Conservation (phyloP, 2,888 invertebrate genomes). For the Leucophora obtusa region DNA sequence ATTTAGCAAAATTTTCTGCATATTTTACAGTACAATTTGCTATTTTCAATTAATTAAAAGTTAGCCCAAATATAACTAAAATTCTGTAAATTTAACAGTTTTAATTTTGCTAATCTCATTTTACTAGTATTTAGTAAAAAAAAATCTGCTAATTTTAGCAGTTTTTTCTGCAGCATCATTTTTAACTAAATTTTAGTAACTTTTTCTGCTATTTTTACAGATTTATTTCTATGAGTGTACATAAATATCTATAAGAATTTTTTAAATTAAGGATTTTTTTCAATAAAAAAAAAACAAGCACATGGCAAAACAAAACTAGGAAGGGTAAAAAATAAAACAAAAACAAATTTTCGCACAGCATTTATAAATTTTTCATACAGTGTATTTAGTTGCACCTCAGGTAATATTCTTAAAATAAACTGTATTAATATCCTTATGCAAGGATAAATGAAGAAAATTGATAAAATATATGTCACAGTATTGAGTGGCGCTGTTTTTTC, state of each 20-base stretch:
- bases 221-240: too few relatives aligned
- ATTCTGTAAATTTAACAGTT: too few relatives aligned
- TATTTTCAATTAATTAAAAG: too few relatives aligned
- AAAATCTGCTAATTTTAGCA: too few relatives aligned
- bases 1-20: too few relatives aligned
- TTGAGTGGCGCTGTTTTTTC: background rate
- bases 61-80: too few relatives aligned
- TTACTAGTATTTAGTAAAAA: too few relatives aligned
- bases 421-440: constrained; percentile 10
- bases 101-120: too few relatives aligned
- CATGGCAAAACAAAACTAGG: constrained; percentile 2
- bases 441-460: background rate
- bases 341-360: background rate
- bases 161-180: too few relatives aligned
- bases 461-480: background rate
- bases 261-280: background rate
- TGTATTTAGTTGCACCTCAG: background rate
- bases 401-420: constrained; percentile 7
- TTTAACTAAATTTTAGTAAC: too few relatives aligned
- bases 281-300: background rate
- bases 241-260: background rate
- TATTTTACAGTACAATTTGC: too few relatives aligned
- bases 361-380: background rate
- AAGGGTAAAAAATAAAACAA: background rate
- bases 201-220: too few relatives aligned